Percentiles rank a stretch among this genome's conserved stretches.
These are phyloP conservation scores for Saguinus imperator DNA, from an alignment of 2,113 vertebrate species.

Conservation along the genomic window DNA sequence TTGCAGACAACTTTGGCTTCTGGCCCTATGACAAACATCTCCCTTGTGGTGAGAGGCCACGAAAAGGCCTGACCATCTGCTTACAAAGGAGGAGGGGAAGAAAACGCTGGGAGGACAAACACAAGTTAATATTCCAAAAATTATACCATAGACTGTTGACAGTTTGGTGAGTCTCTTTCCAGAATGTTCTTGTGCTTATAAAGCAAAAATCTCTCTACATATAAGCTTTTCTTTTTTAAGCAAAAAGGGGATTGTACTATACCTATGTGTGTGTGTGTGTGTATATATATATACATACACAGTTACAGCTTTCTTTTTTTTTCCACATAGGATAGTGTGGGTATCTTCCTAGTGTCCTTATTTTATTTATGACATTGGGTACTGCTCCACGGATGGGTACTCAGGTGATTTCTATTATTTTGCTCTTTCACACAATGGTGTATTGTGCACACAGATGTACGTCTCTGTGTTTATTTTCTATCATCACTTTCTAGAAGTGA, in stretches of 20 bases:
- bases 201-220: background rate
- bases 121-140: background rate
- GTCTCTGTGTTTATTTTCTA: background rate
- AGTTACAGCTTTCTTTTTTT: background rate
- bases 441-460: background rate
- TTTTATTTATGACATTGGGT: background rate
- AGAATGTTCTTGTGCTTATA: conserved; percentile 33
- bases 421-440: background rate
- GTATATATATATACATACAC: too few relatives aligned
- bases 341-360: background rate
- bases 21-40: conserved; percentile 6
- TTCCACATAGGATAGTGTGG: background rate
- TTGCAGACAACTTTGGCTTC: conserved; percentile 24
- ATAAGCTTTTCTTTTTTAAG: background rate
- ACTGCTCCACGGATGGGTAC: background rate
- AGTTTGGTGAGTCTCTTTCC: background rate
- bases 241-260: background rate
- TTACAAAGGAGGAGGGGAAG: background rate
- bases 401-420: background rate
- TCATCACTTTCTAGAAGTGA: background rate
- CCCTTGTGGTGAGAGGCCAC: background rate
- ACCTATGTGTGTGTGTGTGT: too few relatives aligned
- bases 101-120: background rate
- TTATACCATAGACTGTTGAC: background rate
- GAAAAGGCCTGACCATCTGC: conserved; percentile 29